These are phyloP conservation scores for Poecile atricapillus DNA, from an alignment of 2,113 vertebrate species.

Conservation along the genomic window DNA sequence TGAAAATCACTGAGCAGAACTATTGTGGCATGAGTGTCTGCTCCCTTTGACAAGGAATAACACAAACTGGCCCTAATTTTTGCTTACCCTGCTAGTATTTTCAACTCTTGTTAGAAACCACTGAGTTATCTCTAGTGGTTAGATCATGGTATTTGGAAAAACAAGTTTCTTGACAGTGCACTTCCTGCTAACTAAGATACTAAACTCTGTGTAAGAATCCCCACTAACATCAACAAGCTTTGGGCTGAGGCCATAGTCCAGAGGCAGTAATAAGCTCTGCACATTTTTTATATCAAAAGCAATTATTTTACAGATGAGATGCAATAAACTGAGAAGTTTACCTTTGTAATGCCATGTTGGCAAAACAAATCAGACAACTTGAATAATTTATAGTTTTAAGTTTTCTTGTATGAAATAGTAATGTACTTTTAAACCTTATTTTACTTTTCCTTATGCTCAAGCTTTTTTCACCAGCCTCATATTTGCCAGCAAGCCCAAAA, in stretches of 20 bases:
- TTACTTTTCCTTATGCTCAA: not conserved
- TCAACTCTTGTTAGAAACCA: not conserved
- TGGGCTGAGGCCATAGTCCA: not conserved
- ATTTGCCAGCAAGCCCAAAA: not conserved
- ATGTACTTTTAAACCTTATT: not conserved
- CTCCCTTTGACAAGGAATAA: not conserved
- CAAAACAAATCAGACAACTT: not conserved
- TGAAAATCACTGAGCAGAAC: not conserved
- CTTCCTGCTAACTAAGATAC: not conserved
- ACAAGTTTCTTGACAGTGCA: not conserved
- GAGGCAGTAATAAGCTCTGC: not conserved
- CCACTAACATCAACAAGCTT: not conserved
- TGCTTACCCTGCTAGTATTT: not conserved
- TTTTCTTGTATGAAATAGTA: not conserved
- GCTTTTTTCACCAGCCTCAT: not conserved
- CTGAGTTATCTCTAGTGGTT: not conserved
- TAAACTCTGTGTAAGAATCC: not conserved
- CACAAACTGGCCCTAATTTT: not conserved
- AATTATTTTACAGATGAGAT: constrained; percentile 9
- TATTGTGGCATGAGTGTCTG: not conserved
- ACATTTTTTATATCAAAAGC: constrained; percentile 6
- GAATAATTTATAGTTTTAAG: not conserved
- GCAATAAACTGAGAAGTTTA: not conserved
- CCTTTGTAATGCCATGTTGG: not conserved
- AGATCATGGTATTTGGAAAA: not conserved